Conservation (phyloP, 2,888 invertebrate genomes). For the Hemaris fuciformis region DNA sequence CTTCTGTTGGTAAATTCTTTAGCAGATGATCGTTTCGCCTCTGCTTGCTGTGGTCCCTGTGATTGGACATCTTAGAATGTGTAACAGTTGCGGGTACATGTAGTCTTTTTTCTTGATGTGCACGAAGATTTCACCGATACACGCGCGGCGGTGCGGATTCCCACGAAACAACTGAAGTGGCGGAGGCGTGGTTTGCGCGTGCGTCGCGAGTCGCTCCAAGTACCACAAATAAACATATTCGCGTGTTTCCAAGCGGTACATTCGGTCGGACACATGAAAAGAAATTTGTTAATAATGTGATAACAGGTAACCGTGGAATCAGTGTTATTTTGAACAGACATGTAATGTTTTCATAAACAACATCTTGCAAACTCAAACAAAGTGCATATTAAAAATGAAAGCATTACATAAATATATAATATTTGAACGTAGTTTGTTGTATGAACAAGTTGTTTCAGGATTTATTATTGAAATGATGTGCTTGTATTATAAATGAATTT, state of each 20-base stretch:
- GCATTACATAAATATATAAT: background rate
- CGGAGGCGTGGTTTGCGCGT: constrained; percentile 61
- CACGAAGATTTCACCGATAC: constrained; percentile 25
- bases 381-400: background rate
- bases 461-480: background rate
- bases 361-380: background rate
- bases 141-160: constrained; percentile 56
- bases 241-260: constrained; percentile 46
- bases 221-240: constrained; percentile 75
- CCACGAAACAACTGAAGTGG: constrained; percentile 66
- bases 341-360: background rate
- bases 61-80: constrained; percentile 58
- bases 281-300: constrained; percentile 8
- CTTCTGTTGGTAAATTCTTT: constrained; percentile 72
- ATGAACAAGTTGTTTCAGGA: background rate
- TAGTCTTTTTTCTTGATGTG: constrained; percentile 20
- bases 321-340: background rate
- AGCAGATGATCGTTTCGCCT: constrained; percentile 66
- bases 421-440: no score
- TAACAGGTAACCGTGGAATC: constrained; percentile 1
- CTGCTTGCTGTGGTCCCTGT: constrained; percentile 65
- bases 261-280: background rate
- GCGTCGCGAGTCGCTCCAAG: constrained; percentile 62
- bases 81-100: constrained; percentile 34
- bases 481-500: no score